Base-by-base conservation (phyloP, 2,797 vertebrate species). In the Acanthurus tractus region DNA sequence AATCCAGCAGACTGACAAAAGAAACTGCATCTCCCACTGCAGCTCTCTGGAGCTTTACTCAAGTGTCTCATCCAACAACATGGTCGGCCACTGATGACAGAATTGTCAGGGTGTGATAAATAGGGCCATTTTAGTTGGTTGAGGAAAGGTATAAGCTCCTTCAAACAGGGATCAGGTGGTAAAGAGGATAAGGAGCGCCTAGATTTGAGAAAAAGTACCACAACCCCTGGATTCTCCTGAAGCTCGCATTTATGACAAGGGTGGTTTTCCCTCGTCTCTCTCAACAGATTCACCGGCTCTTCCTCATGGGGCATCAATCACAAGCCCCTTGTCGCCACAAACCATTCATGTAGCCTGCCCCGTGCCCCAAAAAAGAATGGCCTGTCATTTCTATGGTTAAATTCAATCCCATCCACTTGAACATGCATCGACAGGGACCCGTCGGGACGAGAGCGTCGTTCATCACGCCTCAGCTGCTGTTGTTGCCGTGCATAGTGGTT, bases 381-480 rank as follows among this genome's bases (percentile, higher is more conserved):
- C 93, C 93, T 94, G 94, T 95, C 94, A 94, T 95, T 94, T 95
- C 93, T 94, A 92, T 95, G 94, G 93, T 96, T 96, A 95, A 95
- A 95, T 95, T 94, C 93, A 95, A 95, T 95, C 93, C 91, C 92
- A 90, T 95, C 92, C 91, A 94, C 92, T 95, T 95, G 92, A 95
- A 95, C 95, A 95, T 95, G 94, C 94, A 94, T 95, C 90, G 94
- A 94, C 94, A 95, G 93, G 91, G 92, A 92, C 84, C 91, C 92
- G 90, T 94, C 77, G 85, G 92, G 92, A 95, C 74, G 83, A 89
- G 92, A 83, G 92, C 86, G 76, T 90, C 94, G 93, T 95, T 93
- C 92, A 95, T 95, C 95, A 95, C 91, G 88, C 87, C 85, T 89
- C 91, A 89, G 89, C 89, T 91, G 89, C 90, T 85, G 89, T 87